Percentiles rank a stretch among this genome's conserved stretches.
Conservation (phyloP, 2,888 invertebrate species). For the Lasioglossum leucozonium region DNA sequence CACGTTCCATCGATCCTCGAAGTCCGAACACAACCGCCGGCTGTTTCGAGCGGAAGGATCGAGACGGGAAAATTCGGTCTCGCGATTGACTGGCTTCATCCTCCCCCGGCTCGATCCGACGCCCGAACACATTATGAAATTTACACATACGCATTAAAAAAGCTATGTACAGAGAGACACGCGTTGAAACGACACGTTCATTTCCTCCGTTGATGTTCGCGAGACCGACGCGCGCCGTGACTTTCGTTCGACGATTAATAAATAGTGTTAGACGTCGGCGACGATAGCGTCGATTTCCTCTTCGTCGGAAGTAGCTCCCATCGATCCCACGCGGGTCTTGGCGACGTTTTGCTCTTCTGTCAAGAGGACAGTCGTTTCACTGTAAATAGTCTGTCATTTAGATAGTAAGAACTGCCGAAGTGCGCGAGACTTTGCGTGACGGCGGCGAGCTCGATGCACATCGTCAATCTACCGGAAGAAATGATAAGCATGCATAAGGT, state of each 20-base stretch:
- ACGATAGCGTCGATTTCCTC: slow-evolving; percentile 30
- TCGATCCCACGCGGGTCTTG: slow-evolving; percentile 16
- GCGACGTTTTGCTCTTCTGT: slow-evolving; percentile 19
- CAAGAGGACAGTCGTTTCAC: slow-evolving; percentile 6
- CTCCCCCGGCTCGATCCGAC: neutral
- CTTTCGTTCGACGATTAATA: slow-evolving; percentile 37
- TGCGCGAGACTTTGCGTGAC: neutral
- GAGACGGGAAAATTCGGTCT: neutral
- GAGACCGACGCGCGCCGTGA: slow-evolving; percentile 26
- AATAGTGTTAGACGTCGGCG: slow-evolving; percentile 33
- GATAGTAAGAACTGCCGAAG: slow-evolving; percentile 14
- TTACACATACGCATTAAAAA: neutral
- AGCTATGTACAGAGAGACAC: slow-evolving; percentile 25
- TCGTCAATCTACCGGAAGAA: neutral
- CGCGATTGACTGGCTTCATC: slow-evolving; percentile 6
- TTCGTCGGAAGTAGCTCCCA: slow-evolving; percentile 34
- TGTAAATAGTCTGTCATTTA: slow-evolving; percentile 40
- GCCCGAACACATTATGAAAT: neutral
- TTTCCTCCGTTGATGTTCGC: slow-evolving; percentile 30
- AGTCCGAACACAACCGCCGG: neutral
- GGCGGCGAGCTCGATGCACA: neutral
- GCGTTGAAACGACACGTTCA: slow-evolving; percentile 15
- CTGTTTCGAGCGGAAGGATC: neutral
- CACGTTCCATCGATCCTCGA: slow-evolving; percentile 24
- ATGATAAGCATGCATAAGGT: neutral